phyloP scores from a whole-genome alignment of 30 jellyfish, hydroid and myxozoan species.

The Euphysa ruthae region DNA sequence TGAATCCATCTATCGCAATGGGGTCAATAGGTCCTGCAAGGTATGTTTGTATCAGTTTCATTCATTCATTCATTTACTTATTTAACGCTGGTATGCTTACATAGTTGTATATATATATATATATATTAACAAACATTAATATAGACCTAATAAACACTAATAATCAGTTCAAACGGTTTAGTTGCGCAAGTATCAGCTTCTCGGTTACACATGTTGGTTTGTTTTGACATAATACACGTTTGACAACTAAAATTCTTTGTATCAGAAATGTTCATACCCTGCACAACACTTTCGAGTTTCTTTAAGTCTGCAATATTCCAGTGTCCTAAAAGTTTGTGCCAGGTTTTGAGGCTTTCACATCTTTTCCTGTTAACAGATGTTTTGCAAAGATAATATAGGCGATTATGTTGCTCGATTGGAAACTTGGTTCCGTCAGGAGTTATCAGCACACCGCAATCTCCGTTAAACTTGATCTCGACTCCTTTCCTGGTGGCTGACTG shows the following conservation, averaged over 20 bases:
- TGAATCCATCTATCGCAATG: slow-evolving; percentile 28
- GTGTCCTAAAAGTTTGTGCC: slow-evolving; percentile 56
- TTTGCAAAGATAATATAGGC: slow-evolving; percentile 34
- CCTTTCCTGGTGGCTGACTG: slow-evolving; percentile 48
- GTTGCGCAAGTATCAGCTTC: slow-evolving; percentile 38
- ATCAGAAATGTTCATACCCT: slow-evolving; percentile 33
- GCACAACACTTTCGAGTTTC: slow-evolving; percentile 18
- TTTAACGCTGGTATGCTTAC: no score
- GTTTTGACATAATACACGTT: slow-evolving; percentile 27
- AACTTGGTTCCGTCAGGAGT: slow-evolving; percentile 23
- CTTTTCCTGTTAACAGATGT: slow-evolving; percentile 16
- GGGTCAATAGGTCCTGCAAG: slow-evolving; percentile 47
- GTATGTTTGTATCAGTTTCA: slow-evolving; percentile 28
- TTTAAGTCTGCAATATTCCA: slow-evolving; percentile 21
- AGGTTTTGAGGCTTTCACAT: slow-evolving; percentile 21
- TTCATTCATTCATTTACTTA: no score
- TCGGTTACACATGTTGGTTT: slow-evolving; percentile 33
- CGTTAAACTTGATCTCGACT: slow-evolving; percentile 21
- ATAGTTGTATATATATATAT: no score
- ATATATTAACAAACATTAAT: no score
- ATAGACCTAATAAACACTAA: no score
- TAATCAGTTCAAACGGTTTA: slow-evolving; percentile 27
- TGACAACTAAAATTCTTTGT: slow-evolving; percentile 15
- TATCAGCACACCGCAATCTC: slow-evolving; percentile 11
- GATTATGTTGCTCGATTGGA: slow-evolving; percentile 29